phyloP scores from a whole-genome alignment of 2,113 vertebrate genomes.

The Myotis yumanensis region DNA sequence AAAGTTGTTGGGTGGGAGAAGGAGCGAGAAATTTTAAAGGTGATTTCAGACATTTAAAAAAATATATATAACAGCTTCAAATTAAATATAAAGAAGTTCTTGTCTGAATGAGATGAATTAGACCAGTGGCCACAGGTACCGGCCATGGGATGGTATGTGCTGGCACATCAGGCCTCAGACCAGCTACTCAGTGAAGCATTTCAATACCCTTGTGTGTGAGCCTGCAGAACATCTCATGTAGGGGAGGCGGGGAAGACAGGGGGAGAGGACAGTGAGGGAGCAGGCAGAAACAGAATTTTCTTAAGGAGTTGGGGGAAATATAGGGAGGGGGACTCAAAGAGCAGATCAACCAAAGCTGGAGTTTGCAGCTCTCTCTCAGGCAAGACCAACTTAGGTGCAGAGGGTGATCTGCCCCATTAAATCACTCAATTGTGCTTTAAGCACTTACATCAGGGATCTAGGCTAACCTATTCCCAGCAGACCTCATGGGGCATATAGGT shows the following conservation, averaged over 20 bases:
- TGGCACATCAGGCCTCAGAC: background rate
- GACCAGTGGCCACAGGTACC: background rate
- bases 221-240: background rate
- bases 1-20: background rate
- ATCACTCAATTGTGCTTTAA: background rate
- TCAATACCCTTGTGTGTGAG: background rate
- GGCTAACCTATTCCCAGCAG: background rate
- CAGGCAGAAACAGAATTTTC: background rate
- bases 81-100: slow-evolving; percentile 43
- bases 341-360: background rate
- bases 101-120: background rate
- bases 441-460: background rate
- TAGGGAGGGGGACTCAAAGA: background rate
- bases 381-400: background rate
- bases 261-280: background rate
- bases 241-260: background rate
- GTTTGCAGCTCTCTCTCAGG: background rate
- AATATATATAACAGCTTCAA: slow-evolving; percentile 26
- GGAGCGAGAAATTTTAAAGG: slow-evolving; percentile 63
- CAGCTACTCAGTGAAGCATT: too few relatives aligned
- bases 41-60: background rate
- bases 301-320: background rate
- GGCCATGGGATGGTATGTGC: fast-evolving
- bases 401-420: background rate
- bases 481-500: background rate